These are phyloP conservation scores for Deilephila elpenor DNA, from an alignment of 2,888 invertebrate species.

Conservation along the genomic window DNA sequence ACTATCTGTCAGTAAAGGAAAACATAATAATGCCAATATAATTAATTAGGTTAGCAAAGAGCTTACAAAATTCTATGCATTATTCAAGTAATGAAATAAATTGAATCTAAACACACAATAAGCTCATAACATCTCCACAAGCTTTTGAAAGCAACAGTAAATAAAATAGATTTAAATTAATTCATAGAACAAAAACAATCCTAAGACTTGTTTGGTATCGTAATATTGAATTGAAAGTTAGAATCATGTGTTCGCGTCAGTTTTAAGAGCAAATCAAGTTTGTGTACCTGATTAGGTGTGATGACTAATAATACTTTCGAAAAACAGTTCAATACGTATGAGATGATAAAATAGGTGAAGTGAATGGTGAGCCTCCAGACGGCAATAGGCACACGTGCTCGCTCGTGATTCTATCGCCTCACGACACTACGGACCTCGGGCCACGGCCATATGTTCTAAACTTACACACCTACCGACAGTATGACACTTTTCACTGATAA, in stretches of 20 bases:
- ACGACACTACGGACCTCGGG: constrained; percentile 69
- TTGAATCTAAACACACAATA: too few relatives aligned
- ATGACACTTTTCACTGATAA: constrained; percentile 72
- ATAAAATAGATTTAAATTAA: background rate
- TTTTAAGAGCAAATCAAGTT: constrained; percentile 23
- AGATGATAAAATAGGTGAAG: constrained; percentile 76
- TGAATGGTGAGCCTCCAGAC: constrained; percentile 79
- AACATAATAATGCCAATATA: too few relatives aligned
- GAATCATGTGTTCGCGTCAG: constrained; percentile 39
- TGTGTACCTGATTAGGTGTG: constrained; percentile 57
- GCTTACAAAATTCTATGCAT: too few relatives aligned
- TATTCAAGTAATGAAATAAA: too few relatives aligned
- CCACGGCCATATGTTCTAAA: constrained; percentile 78
- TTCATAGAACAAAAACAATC: background rate
- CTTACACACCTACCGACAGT: constrained; percentile 71
- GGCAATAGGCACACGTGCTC: constrained; percentile 75
- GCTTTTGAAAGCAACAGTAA: too few relatives aligned
- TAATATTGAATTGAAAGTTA: constrained; percentile 31
- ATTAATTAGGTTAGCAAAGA: too few relatives aligned
- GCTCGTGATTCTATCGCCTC: constrained; percentile 74
- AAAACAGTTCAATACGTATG: constrained; percentile 64
- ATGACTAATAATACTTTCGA: constrained; percentile 68
- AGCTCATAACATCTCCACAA: too few relatives aligned
- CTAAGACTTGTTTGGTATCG: background rate
- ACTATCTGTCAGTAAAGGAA: too few relatives aligned